Base-by-base conservation (phyloP, 2,113 vertebrate species). In the Buteo buteo region DNA sequence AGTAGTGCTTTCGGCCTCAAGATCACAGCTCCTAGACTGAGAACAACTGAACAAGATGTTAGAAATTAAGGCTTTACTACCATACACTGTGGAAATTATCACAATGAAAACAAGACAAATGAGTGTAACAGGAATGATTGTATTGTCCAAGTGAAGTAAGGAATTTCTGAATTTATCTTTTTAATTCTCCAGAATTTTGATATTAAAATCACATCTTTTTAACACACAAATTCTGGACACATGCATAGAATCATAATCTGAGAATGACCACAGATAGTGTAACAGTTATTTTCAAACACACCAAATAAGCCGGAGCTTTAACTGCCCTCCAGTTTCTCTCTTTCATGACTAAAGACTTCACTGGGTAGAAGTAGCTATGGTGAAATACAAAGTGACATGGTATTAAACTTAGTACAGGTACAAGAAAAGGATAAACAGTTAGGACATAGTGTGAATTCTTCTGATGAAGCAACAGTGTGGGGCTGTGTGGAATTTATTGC, bases 51-150 rank as follows among this genome's bases (percentile, higher is more conserved):
- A 55, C n/a, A 45, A 50, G 13, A 8, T 40, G 24, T 67, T 71
- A 57, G 5, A 86, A 47, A 47, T 71, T 31, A 61, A 64, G 40
- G 17, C 29, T 85, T 16, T 66, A 24, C 47, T 71, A 24, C 9
- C 44, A 3, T 52, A n/a, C 4, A 2, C 2, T 3, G 29, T 67
- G 49, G 26, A 69, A 93, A 72, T 92, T 61, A 70, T 7, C 54
- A 61, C 34, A 49, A 5, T 69, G 49, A 70, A 90, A 70, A 90
- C 13, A n/a, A 86, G 34, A 83, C 6, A 78, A 59, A n/a, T 58
- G 0, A 61, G 18, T 40, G 3, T 65, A 66, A 32, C 17, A 62
- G 57, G 32, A 81, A 7, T 2, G 9, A 32, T 65, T 2, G 0
- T 24, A 34, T 58, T 62, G 38, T 69, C 21, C 49, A 34, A 31